Base-by-base conservation (phyloP, 2,888 invertebrate genomes). In the Thyatira batis region DNA sequence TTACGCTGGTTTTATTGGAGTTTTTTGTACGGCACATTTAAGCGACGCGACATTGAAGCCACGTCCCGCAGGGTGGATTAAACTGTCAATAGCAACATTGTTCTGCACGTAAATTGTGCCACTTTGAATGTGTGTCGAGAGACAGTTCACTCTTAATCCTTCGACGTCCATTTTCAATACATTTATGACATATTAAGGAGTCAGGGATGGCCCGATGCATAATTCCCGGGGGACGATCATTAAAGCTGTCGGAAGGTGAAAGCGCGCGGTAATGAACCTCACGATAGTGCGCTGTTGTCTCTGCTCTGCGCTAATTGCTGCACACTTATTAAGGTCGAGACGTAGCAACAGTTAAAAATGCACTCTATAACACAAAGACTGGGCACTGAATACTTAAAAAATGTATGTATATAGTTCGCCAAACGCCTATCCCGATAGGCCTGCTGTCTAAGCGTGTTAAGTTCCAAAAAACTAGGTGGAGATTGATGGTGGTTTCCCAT, bases 1-100 rank as follows among this genome's bases (percentile, higher is more conserved):
- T 83, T 77, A 78, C 69, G 74, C 62, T 68, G 74, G 64, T 82
- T 85, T 86, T 83, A 85, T 84, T 84, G 82, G 80, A 80, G 77
- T 81, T 82, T 85, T 85, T 85, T 77, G 70, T 78, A 76, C 78
- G 78, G 74, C 65, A 82, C 84, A 82, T 82, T 85, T 76, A 76
- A 82, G 75, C 72, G 78, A 67, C 74, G 78, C 78, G 78, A 73
- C 81, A 64, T 66, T 54, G 49, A 57, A 51, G 63, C 49, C 62
- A 52, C 58, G 55, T 65, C 65, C 66, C 61, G 54, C 60, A 53
- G 67, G 65, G 58, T 58, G 54, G 64, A 66, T 76, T 74, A 71
- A 67, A 53, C 63, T 63, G 73, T 71, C 72, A 65, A 58, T 57
- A 46, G 48, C 51, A 56, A 60, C 61, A 57, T 67, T 59, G 64